Evolutionary conservation across 2,888 invertebrate genomes (phyloP).

Genomic region (Meteorus colon): DNA sequence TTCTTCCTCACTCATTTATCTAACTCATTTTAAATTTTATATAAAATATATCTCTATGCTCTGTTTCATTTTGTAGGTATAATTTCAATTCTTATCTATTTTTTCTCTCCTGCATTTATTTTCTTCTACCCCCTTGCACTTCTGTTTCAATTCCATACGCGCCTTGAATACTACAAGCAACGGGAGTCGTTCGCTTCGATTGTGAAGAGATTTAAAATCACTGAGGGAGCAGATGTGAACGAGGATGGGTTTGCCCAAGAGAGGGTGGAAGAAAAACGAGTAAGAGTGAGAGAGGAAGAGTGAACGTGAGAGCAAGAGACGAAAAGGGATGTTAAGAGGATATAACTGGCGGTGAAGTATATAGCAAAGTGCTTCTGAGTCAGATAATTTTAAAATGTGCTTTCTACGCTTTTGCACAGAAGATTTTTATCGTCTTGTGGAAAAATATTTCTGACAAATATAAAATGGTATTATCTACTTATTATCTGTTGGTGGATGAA

Average conservation of each 20-base stretch:
- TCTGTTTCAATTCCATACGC: slow-evolving; percentile 25
- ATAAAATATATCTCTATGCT: too few relatives aligned
- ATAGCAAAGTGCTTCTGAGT: slow-evolving; percentile 6
- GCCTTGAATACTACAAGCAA: background rate
- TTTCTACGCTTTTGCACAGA: background rate
- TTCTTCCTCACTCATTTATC: slow-evolving; percentile 25
- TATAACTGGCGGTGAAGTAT: slow-evolving; percentile 5
- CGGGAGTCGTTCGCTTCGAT: slow-evolving; percentile 36
- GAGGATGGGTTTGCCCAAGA: slow-evolving; percentile 18
- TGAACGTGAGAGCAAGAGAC: too few relatives aligned
- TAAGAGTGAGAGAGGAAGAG: too few relatives aligned
- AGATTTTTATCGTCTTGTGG: slow-evolving; percentile 7
- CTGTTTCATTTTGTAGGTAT: too few relatives aligned
- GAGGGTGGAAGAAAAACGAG: background rate
- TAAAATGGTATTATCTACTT: background rate
- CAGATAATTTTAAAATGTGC: slow-evolving; percentile 28
- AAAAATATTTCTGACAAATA: slow-evolving; percentile 5
- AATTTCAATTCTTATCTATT: slow-evolving; percentile 4
- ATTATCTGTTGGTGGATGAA: background rate
- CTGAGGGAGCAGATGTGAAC: slow-evolving; percentile 22
- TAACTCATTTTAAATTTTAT: background rate
- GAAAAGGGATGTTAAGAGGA: slow-evolving; percentile 6
- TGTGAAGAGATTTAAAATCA: slow-evolving; percentile 39
- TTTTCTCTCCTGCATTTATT: slow-evolving; percentile 9
- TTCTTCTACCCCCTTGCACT: background rate